Evolutionary conservation across 2,888 invertebrate genomes (phyloP).

Genomic region (Drosophila kuntzei): DNA sequence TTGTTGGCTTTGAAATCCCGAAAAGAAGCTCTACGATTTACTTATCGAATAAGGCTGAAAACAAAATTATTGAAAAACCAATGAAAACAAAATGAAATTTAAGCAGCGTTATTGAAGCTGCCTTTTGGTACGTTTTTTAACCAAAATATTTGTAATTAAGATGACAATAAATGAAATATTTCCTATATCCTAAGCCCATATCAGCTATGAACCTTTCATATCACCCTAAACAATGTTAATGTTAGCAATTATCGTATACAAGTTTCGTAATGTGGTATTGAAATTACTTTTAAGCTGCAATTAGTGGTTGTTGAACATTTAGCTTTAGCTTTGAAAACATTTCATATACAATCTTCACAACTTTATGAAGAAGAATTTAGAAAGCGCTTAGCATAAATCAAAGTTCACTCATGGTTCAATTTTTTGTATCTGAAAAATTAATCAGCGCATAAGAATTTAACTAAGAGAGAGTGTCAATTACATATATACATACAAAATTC

Average conservation of each 20-base stretch:
- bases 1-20: constrained; percentile 63
- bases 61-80: constrained; percentile 36
- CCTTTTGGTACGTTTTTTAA: constrained; percentile 68
- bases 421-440: constrained; percentile 38
- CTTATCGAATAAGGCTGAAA: constrained; percentile 76
- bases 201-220: constrained; percentile 73
- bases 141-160: constrained; percentile 32
- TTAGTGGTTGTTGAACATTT: constrained; percentile 79
- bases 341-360: constrained; percentile 59
- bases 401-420: constrained; percentile 43
- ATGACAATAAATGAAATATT: constrained; percentile 38
- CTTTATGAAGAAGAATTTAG: constrained; percentile 43
- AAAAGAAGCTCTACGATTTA: constrained; percentile 65
- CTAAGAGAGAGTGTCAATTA: constrained; percentile 61
- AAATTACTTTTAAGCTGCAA: constrained; percentile 79
- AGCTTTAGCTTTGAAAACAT: constrained; percentile 71
- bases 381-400: constrained; percentile 61
- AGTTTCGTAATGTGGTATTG: constrained; percentile 71
- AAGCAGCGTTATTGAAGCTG: constrained; percentile 61
- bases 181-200: constrained; percentile 67
- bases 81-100: constrained; percentile 36
- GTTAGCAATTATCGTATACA: constrained; percentile 61
- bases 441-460: constrained; percentile 46
- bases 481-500: constrained; percentile 33
- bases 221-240: constrained; percentile 54